A percentile compares a stretch with the other conserved stretches of the same genome.
Evolutionary conservation across 2,113 vertebrate genomes (phyloP).

Genomic region (Cromileptes altivelis): DNA sequence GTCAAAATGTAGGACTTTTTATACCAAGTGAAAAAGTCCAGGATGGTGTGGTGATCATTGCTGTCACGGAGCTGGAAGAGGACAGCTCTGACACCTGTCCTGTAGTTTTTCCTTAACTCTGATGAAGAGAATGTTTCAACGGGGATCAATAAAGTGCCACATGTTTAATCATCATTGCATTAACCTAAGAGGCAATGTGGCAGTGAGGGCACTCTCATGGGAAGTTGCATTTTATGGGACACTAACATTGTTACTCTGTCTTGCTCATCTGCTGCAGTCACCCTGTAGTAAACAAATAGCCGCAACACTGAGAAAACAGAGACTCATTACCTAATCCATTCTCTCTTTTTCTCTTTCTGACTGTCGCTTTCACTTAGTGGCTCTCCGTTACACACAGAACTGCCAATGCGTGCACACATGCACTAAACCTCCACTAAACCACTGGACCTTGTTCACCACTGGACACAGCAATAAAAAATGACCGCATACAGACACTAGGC

Average conservation of each 20-base stretch:
- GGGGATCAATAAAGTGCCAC: constrained; percentile 49
- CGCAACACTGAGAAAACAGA: constrained; percentile 36
- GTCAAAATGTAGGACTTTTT: background rate
- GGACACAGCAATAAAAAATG: constrained; percentile 27
- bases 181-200: constrained; percentile 41
- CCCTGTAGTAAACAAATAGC: constrained; percentile 45
- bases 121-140: constrained; percentile 18
- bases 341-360: constrained; percentile 31
- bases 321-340: constrained; percentile 52
- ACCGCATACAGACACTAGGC: constrained; percentile 22
- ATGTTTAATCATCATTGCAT: constrained; percentile 50
- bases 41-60: too few relatives aligned
- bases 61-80: background rate
- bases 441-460: constrained; percentile 13
- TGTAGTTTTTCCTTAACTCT: constrained; percentile 11
- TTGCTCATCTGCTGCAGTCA: constrained; percentile 53
- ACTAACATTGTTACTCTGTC: constrained; percentile 26
- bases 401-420: constrained; percentile 24
- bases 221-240: constrained; percentile 46
- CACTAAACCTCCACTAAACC: constrained; percentile 29
- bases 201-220: constrained; percentile 34
- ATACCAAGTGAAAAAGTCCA: too few relatives aligned
- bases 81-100: constrained; percentile 6
- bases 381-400: constrained; percentile 11
- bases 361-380: constrained; percentile 48